Evolutionary conservation across 2,797 vertebrate species (phyloP).

Genomic region (Onychomys arenicola): DNA sequence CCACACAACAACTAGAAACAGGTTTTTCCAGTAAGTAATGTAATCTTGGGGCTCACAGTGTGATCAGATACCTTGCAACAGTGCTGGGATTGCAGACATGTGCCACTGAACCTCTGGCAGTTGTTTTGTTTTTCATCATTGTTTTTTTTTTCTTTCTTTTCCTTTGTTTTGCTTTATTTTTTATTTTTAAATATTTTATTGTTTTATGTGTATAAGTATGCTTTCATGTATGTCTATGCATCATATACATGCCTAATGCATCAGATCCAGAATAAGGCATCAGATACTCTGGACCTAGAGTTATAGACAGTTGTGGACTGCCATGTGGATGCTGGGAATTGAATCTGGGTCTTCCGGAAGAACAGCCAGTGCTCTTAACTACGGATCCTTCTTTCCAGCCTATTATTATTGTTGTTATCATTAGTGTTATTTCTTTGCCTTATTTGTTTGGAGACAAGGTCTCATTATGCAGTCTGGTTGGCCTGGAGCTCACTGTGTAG

Average conservation of each 20-base stretch:
- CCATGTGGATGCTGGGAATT: neutral
- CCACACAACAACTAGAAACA: no score
- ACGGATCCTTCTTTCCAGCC: neutral
- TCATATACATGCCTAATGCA: neutral
- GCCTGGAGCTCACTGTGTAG: neutral
- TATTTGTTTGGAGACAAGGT: neutral
- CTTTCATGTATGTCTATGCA: neutral
- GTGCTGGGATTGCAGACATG: neutral
- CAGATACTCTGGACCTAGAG: no score
- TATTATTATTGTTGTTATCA: neutral
- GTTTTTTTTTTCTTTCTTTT: no score
- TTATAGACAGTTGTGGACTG: neutral
- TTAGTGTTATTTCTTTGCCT: neutral
- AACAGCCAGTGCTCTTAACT: neutral
- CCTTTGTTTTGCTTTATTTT: neutral
- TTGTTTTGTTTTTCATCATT: no score
- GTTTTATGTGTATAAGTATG: neutral
- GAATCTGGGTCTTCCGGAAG: neutral
- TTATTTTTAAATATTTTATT: neutral
- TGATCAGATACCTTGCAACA: no score
- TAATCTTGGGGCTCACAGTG: no score
- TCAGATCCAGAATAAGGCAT: no score
- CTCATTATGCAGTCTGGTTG: neutral
- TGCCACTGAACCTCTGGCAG: neutral
- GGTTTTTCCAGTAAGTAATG: no score